Base-by-base conservation (phyloP, 2,888 invertebrate species). In the Latheticus oryzae region DNA sequence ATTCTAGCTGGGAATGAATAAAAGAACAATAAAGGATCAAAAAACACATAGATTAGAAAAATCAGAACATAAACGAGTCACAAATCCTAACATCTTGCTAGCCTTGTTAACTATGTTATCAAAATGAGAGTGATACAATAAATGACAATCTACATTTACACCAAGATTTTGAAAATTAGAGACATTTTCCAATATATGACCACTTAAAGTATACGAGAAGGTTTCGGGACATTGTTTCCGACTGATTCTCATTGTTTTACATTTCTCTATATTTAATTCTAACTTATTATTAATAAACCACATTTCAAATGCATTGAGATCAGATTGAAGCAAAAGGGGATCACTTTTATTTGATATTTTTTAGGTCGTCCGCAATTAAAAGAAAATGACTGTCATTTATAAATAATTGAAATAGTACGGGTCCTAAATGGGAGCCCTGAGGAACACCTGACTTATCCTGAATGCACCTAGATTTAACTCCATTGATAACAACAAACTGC, bases 381-480 rank as follows among this genome's bases (percentile, higher is more conserved):
- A 19, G 21, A 19, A 19, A 19, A 19, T 19, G 21, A 19, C 21
- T 5, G 21, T 19, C 26, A n/a, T 28, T 28, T n/a, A 28, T 28
- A 28, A 11, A 3, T n/a, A 28, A 28, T 28, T 5, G 11, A 8
- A 28, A 28, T 8, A 28, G n/a, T 8, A 28, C 11, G 4, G 26
- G 26, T 11, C 26, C 26, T 28, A 28, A n/a, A n/a, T 28, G 26
- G 8, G 26, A 28, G 4, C 26, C 26, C 11, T 28, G 26, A 1
- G 26, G 26, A 8, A 28, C 26, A 28, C 26, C 26, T 1, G 4
- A 8, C 4, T 1, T 4, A 4, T 5, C 8, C 4, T 28, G 7
- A n/a, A 28, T 28, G n/a, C 9, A 8, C 8, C n/a, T 8, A 7
- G 26, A 28, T n/a, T 28, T 28, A 28, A 3, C n/a, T 11, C 11